Base-by-base conservation (phyloP, 2,797 vertebrate genomes). In the Rhynchonycteris naso region DNA sequence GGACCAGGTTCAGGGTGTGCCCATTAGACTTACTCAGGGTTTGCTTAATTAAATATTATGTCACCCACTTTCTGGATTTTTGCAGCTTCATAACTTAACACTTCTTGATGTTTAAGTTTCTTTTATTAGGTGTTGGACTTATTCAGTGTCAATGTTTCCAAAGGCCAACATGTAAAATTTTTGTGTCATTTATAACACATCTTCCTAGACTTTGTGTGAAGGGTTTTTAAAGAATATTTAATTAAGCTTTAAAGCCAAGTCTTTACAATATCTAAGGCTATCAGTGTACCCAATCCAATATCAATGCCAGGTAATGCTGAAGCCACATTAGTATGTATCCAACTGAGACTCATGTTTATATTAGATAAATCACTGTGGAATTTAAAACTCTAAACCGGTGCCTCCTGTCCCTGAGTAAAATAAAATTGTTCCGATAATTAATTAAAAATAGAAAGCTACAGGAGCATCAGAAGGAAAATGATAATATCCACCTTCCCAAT, bases 71-170 rank as follows among this genome's bases (percentile, higher is more conserved):
- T 88, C 19, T 65, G 54, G 72, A 52, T 52, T 91, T n/a, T 47
- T 82, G 14, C 18, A 91, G 68, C 72, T 91, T 96, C 68, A 12
- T 75, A 52, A 52, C 16, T 26, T 93, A 19, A 19, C 30, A 2
- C 69, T 83, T 94, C 84, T 88, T 91, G 21, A 54, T 59, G 9
- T 88, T 89, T 72, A 75, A 21, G 50, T 81, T 74, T 90, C 35
- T 95, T 78, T 76, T 43, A 22, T 74, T 76, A 54, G 43, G 54
- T 56, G 76, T 90, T 43, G 28, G n/a, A 88, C 54, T 93, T 93
- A 63, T 4, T 33, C 50, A 69, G 33, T 83, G 33, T 72, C 75
- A 52, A 16, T 65, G 63, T 76, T 90, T 76, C 68, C 54, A 81
- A 75, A 82, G 26, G 24, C 61, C 47, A 71, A 24, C 24, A 7